Percentiles rank a stretch among this genome's conserved stretches.
These are phyloP conservation scores for Dipodomys ordii DNA, from an alignment of 2,113 vertebrate species.

Conservation along the genomic window DNA sequence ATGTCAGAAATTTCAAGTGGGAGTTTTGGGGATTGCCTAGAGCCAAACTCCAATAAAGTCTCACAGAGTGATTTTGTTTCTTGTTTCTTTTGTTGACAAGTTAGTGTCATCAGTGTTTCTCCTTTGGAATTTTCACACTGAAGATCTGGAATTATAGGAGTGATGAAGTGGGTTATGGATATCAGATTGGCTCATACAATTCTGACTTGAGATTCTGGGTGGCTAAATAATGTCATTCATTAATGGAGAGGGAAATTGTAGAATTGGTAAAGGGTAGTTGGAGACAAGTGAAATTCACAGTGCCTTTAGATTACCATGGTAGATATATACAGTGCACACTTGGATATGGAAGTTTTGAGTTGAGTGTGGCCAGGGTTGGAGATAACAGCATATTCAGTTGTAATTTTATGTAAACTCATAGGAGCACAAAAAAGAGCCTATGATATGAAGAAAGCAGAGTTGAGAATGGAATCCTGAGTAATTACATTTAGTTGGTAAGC, in stretches of 20 bases:
- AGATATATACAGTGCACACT: neutral
- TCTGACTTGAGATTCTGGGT: constrained; percentile 24
- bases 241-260: neutral
- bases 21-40: neutral
- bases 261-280: neutral
- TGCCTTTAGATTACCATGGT: constrained; percentile 16
- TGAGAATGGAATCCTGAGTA: neutral
- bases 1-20: constrained; percentile 50
- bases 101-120: neutral
- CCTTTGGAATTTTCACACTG: constrained; percentile 39
- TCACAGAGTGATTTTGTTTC: constrained; percentile 15
- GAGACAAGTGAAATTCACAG: neutral
- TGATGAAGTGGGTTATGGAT: neutral
- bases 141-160: constrained; percentile 29
- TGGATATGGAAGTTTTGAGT: neutral
- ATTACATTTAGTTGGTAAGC: neutral
- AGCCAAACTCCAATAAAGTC: neutral
- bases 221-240: constrained; percentile 2
- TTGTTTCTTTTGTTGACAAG: constrained; percentile 2
- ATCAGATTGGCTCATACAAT: neutral
- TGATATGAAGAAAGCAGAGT: neutral
- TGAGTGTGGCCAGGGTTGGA: neutral
- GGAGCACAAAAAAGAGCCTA: neutral
- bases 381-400: neutral
- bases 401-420: neutral